Evolutionary conservation across 2,797 vertebrate genomes (phyloP).

Genomic region (Sebastolobus alascanus): DNA sequence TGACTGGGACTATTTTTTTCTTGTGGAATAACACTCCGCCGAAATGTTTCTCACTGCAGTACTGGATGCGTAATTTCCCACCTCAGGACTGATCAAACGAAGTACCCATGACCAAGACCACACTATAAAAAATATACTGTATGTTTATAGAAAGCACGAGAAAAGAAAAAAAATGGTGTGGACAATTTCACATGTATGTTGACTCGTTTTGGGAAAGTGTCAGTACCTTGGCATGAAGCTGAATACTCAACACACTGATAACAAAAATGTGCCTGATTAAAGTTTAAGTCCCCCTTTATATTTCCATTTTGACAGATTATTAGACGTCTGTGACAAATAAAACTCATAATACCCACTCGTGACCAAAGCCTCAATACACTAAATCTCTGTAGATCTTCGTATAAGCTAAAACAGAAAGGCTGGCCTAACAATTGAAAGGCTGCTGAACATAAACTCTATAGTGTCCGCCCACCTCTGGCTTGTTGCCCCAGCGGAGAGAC

Average conservation of each 20-base stretch:
- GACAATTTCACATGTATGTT: neutral
- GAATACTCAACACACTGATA: neutral
- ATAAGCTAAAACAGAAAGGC: conserved; percentile 41
- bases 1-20: conserved; percentile 41
- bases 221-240: neutral
- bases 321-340: conserved; percentile 4
- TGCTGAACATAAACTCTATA: conserved; percentile 63
- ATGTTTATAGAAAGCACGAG: neutral
- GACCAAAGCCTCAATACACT: neutral
- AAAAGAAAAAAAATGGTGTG: neutral
- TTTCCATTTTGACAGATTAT: neutral
- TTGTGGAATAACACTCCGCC: conserved; percentile 44
- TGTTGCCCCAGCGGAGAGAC: conserved; percentile 69
- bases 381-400: neutral
- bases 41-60: conserved; percentile 45
- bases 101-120: neutral
- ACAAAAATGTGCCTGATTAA: neutral
- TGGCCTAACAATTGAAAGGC: conserved; percentile 62
- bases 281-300: neutral
- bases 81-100: conserved; percentile 8
- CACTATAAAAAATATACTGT: neutral
- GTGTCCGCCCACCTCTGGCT: conserved; percentile 77
- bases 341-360: neutral
- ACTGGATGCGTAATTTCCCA: neutral
- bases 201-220: neutral